Percentiles rank a stretch among this genome's conserved stretches.
These are phyloP conservation scores for Zapornia atra DNA, from an alignment of 2,113 vertebrate species.

Conservation along the genomic window DNA sequence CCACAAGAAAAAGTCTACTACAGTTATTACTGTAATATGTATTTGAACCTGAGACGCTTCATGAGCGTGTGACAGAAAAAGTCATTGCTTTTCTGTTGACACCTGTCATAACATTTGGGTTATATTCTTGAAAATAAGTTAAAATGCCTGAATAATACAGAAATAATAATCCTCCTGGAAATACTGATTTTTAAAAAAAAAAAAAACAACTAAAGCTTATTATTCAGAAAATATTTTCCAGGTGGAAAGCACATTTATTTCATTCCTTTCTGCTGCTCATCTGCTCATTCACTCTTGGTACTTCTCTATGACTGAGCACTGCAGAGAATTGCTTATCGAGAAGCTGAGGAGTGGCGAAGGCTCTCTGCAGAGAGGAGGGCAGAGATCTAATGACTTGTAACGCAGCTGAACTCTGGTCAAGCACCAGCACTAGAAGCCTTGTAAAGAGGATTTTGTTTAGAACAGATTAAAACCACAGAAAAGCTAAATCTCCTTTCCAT, in stretches of 20 bases:
- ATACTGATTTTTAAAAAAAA: background rate
- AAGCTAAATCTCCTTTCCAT: background rate
- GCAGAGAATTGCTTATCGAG: accelerated
- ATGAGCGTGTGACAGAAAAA: background rate
- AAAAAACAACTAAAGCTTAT: background rate
- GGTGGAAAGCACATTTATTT: background rate
- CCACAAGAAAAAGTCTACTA: background rate
- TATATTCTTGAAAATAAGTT: background rate
- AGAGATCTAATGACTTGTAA: background rate
- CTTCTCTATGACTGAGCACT: background rate
- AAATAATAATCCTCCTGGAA: background rate
- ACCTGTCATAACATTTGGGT: background rate
- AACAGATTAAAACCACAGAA: background rate
- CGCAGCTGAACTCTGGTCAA: background rate
- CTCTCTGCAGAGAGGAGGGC: background rate
- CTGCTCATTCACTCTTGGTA: background rate
- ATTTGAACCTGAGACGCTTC: background rate
- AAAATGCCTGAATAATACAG: background rate
- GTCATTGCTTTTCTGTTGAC: background rate
- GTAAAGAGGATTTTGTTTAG: background rate
- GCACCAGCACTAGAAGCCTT: background rate
- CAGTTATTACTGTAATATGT: background rate
- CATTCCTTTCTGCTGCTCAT: background rate
- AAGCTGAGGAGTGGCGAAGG: background rate
- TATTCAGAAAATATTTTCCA: background rate